These are phyloP conservation scores for Danio choprae DNA, from an alignment of 2,797 vertebrate species.

Conservation along the genomic window DNA sequence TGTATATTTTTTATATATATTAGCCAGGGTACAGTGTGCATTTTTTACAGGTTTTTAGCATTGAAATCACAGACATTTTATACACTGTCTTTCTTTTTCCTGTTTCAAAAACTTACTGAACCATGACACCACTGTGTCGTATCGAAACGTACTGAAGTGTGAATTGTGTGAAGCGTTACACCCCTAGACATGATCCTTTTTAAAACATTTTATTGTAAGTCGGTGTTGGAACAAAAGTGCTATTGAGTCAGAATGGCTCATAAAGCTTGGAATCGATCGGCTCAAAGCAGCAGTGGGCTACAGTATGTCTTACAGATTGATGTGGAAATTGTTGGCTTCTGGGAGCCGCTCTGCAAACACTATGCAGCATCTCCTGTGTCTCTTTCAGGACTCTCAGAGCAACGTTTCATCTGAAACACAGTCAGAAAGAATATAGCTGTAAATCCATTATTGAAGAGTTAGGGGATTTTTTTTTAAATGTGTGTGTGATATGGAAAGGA, in stretches of 20 bases:
- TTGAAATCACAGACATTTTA: no score
- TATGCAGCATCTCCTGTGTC: not conserved
- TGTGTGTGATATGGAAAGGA: not conserved
- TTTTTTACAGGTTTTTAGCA: no score
- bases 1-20: no score
- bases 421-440: not conserved
- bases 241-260: slow-evolving; percentile 5
- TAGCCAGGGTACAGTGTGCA: no score
- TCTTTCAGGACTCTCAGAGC: not conserved
- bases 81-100: no score
- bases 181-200: no score
- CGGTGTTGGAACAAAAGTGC: not conserved
- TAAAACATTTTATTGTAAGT: not conserved
- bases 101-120: no score
- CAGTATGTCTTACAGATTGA: not conserved
- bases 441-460: slow-evolving; percentile 1
- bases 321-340: slow-evolving; percentile 8
- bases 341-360: not conserved
- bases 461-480: not conserved
- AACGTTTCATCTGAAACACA: not conserved
- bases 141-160: no score
- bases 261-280: slow-evolving; percentile 1
- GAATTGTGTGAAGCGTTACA: no score
- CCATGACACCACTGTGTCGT: no score
- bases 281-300: not conserved